Conservation (phyloP, 1,140 invertebrate genomes). For the Gryllus bimaculatus region DNA sequence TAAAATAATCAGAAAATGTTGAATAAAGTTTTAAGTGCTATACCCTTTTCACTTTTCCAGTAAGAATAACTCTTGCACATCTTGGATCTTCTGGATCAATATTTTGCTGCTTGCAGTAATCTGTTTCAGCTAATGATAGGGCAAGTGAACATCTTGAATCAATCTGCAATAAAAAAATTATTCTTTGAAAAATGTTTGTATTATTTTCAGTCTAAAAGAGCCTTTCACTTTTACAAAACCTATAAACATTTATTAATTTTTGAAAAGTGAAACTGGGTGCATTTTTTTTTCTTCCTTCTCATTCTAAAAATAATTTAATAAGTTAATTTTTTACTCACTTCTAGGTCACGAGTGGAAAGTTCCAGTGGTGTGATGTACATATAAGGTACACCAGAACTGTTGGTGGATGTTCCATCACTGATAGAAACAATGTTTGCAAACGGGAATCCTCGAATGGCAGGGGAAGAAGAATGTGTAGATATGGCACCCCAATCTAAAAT, state of each 20-base stretch:
- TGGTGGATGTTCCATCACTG: constrained; percentile 54
- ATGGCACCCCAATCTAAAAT: constrained; percentile 59
- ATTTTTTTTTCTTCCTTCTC: too few relatives aligned
- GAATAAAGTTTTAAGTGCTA: background rate
- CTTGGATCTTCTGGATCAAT: constrained; percentile 72
- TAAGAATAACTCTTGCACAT: constrained; percentile 62
- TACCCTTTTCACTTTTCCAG: constrained; percentile 57
- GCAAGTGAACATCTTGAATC: constrained; percentile 55
- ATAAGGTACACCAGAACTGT: constrained; percentile 65
- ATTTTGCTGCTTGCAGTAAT: constrained; percentile 50
- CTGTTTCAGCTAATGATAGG: constrained; percentile 55
- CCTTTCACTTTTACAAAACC: background rate
- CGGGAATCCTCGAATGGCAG: constrained; percentile 52
- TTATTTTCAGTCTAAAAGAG: constrained; percentile 12
- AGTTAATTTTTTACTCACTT: constrained; percentile 36
- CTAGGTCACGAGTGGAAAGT: constrained; percentile 58
- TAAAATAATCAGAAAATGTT: too few relatives aligned
- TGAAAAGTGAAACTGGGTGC: too few relatives aligned
- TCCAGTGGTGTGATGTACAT: constrained; percentile 68
- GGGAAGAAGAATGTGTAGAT: constrained; percentile 57
- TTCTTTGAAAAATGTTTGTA: constrained; percentile 11
- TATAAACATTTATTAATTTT: too few relatives aligned
- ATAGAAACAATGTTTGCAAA: constrained; percentile 65
- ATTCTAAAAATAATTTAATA: too few relatives aligned
- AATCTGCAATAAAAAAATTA: constrained; percentile 36